Percentiles rank a stretch among this genome's conserved stretches.
phyloP scores from a whole-genome alignment of 2,888 invertebrate genomes.

The Drosophila anomalata region DNA sequence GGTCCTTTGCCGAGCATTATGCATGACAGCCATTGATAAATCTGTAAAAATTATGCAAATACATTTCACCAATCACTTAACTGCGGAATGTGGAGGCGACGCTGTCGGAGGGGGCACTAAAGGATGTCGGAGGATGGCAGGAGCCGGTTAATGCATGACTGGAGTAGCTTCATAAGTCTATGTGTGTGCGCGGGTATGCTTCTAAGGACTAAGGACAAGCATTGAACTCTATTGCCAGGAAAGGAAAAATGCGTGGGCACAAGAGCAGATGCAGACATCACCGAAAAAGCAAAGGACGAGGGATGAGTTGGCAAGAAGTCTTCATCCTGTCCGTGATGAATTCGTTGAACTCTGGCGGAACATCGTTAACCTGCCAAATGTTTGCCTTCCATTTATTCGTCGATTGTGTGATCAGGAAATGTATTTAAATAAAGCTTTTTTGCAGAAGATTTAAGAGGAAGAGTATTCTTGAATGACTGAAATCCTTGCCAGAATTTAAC shows the following conservation, averaged over 20 bases:
- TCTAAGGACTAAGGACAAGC: constrained; percentile 16
- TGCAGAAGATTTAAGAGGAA: background rate
- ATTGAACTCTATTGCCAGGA: constrained; percentile 13
- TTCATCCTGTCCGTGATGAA: constrained; percentile 21
- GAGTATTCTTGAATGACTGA: too few species aligned
- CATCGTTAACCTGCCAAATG: constrained; percentile 33
- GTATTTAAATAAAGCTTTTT: constrained; percentile 1
- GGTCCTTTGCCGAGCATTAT: constrained; percentile 57
- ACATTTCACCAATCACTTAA: constrained; percentile 80
- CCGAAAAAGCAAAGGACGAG: constrained; percentile 1
- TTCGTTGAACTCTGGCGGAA: constrained; percentile 18
- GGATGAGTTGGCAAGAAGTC: constrained; percentile 25
- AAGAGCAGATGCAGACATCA: constrained; percentile 13
- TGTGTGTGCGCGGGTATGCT: background rate
- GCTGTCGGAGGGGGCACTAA: constrained; percentile 6
- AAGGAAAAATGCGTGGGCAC: constrained; percentile 20
- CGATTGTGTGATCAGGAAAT: constrained; percentile 18
- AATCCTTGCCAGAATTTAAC: background rate
- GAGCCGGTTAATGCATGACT: constrained; percentile 34
- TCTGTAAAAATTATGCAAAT: constrained; percentile 79
- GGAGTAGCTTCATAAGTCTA: constrained; percentile 2
- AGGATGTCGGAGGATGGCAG: constrained; percentile 16
- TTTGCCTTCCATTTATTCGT: constrained; percentile 12
- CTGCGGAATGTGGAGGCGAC: constrained; percentile 38
- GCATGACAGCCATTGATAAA: constrained; percentile 75